Evolutionary conservation across 2,113 vertebrate genomes (phyloP), one percentile per base, ranked within the genome.

Genomic region (Myotis yumanensis): DNA sequence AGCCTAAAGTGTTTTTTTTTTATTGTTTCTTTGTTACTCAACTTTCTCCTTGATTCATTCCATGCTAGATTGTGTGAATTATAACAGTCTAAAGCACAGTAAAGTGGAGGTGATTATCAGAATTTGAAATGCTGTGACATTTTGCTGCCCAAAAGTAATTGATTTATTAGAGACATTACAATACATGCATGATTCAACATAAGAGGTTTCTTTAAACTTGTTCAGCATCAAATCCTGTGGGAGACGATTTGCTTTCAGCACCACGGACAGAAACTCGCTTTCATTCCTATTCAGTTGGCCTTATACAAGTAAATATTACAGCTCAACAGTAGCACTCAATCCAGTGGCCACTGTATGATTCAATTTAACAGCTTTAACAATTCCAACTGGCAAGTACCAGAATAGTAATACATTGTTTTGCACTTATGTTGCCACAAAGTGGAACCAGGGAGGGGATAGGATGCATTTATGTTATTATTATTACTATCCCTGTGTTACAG

Each of bases 161-260:
- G 98, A 98, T 98, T 98, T 98, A 98, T 98, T 98, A 98, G 98
- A 98, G 97, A 98, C 98, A 97, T 98, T 98, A 97, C 97, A 98
- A 98, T 97, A 52, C 96, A 81, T 97, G 97, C 98, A 97, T 96
- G 97, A 97, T 96, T 98, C 97, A 97, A 97, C 87, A 91, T 96
- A 66, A 98, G 98, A 96, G 97, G 92, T 97, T 96, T 95, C 97
- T 98, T 98, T 98, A 98, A 98, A 98, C 97, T 98, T 14, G n/a
- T 94, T 97, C 7, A 86, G 88, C 75, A 95, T 30, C 77, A 96
- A 98, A 98, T 98, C 98, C 95, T 62, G 40, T 93, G 97, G 97
- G 98, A 98, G 97, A 95, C 69, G 59, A 94, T 96, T 98, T 97
- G 95, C 86, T 98, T 96, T 98, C 96, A 98, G 97, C 25, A 98